A percentile compares a stretch with the other conserved stretches of the same genome.
Conservation (phyloP, 1,140 invertebrate genomes). For the Camponotus pennsylvanicus region DNA sequence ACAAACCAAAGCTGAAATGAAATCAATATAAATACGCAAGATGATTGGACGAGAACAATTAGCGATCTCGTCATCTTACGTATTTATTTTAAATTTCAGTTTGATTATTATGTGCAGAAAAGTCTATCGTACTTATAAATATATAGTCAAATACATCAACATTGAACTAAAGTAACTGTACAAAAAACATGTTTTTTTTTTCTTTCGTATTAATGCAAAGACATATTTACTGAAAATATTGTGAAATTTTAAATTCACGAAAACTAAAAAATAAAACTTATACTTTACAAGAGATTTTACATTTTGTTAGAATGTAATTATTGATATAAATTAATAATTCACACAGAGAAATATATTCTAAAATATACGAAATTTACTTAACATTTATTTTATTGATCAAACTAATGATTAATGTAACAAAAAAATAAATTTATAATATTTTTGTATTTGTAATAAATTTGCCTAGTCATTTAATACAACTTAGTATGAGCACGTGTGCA, state of each 20-base stretch:
- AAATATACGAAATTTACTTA: neutral
- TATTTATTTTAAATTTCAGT: constrained; percentile 26
- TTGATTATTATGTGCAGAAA: neutral
- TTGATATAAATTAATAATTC: neutral
- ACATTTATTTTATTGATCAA: neutral
- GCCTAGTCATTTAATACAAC: neutral
- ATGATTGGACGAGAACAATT: constrained; percentile 5
- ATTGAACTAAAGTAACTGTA: neutral
- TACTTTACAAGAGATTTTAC: neutral
- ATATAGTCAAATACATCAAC: neutral
- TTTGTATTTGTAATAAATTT: neutral
- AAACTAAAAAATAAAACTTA: neutral
- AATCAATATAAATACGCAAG: constrained; percentile 41
- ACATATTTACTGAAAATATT: neutral
- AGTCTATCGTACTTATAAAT: neutral
- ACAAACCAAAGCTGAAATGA: neutral
- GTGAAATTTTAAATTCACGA: neutral
- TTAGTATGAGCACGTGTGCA: neutral
- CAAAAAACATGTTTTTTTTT: neutral
- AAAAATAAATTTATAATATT: neutral
- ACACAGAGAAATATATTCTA: neutral
- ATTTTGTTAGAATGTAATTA: neutral
- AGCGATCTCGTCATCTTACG: neutral
- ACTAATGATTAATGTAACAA: neutral
- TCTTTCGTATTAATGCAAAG: neutral